A percentile compares a stretch with the other conserved stretches of the same genome.
Conservation (phyloP, 2,113 vertebrate species). For the Ondatra zibethicus region DNA sequence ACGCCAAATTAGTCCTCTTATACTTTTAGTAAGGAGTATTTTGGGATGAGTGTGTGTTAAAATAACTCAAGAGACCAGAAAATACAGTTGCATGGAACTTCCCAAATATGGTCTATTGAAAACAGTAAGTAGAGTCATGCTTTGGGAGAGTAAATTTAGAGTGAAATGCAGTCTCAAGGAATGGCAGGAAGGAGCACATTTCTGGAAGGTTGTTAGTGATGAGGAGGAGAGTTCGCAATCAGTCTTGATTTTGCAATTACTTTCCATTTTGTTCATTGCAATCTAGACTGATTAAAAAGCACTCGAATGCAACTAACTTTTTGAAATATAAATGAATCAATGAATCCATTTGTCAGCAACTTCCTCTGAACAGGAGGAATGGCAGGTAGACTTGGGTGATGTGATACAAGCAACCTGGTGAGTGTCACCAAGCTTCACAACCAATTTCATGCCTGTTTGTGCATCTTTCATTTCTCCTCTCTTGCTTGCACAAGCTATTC, state of each 20-base stretch:
- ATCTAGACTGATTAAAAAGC: background rate
- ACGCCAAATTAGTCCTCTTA: background rate
- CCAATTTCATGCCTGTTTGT: accelerated
- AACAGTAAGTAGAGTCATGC: background rate
- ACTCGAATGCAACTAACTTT: background rate
- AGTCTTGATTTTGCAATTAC: background rate
- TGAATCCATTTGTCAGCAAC: background rate
- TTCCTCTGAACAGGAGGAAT: background rate
- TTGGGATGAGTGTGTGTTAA: background rate
- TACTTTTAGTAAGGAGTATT: background rate
- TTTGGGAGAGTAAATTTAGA: background rate
- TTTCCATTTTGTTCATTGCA: background rate
- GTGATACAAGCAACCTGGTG: accelerated
- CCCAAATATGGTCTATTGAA: background rate
- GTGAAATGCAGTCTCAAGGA: background rate
- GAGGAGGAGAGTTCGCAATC: background rate
- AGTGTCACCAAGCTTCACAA: background rate
- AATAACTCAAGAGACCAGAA: background rate
- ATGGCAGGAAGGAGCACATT: background rate
- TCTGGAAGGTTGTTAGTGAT: background rate
- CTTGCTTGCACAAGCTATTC: background rate
- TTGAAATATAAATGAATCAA: background rate
- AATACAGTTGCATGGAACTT: background rate
- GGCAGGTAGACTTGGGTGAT: background rate
- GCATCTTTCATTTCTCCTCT: background rate